Evolutionary conservation across 2,797 vertebrate genomes (phyloP).

Genomic region (Gadopsis marmoratus): DNA sequence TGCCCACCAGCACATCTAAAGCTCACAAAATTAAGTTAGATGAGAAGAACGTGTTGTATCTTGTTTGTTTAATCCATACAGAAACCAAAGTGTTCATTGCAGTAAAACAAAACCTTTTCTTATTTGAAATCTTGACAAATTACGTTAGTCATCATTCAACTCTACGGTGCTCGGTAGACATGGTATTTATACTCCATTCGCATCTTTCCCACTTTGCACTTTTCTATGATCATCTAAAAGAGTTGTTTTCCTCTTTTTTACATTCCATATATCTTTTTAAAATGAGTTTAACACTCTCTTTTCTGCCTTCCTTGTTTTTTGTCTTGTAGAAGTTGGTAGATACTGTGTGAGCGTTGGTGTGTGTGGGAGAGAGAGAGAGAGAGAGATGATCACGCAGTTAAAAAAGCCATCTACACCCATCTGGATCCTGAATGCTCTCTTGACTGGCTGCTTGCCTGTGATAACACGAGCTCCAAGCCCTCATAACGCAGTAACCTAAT

Average conservation of each 20-base stretch:
- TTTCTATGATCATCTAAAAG: conserved; percentile 1
- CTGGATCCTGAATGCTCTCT: conserved; percentile 52
- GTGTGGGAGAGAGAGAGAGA: not conserved
- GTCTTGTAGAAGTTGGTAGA: conserved; percentile 26
- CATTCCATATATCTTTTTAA: not conserved
- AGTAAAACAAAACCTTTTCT: conserved; percentile 21
- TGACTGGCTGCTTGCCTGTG: conserved; percentile 63
- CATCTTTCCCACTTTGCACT: conserved; percentile 26
- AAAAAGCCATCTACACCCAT: conserved; percentile 57
- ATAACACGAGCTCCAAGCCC: conserved; percentile 56
- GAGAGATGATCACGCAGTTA: conserved; percentile 36
- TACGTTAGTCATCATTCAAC: conserved; percentile 36
- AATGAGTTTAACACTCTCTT: not conserved
- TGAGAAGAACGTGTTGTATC: no score
- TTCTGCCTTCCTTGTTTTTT: not conserved
- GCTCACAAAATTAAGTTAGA: not conserved
- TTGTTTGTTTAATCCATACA: not conserved
- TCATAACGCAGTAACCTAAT: conserved; percentile 57
- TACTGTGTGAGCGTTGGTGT: not conserved
- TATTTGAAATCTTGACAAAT: conserved; percentile 35
- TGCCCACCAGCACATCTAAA: no score
- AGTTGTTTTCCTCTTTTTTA: not conserved
- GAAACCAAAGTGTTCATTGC: not conserved
- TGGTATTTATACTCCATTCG: conserved; percentile 36
- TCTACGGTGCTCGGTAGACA: conserved; percentile 2